A percentile compares a stretch with the other conserved stretches of the same genome.
Conservation (phyloP, 1,140 invertebrate species). For the Medauroidea extradentata region DNA sequence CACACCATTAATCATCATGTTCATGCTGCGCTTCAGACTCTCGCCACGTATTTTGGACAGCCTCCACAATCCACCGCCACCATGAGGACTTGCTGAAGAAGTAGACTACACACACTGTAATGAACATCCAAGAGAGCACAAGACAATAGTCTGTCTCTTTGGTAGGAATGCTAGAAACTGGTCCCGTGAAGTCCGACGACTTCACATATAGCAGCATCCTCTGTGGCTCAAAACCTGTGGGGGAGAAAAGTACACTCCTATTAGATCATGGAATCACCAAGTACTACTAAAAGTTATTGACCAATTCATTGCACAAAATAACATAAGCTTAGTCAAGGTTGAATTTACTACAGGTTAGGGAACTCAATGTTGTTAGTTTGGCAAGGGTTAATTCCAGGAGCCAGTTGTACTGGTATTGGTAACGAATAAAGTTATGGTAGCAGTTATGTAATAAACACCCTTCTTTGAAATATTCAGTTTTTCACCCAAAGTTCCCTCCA, state of each 20-base stretch:
- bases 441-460: too few relatives aligned
- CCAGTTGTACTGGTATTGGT: too few relatives aligned
- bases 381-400: too few relatives aligned
- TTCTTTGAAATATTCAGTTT: too few relatives aligned
- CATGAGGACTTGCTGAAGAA: conserved; percentile 72
- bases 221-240: conserved; percentile 57
- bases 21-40: conserved; percentile 80
- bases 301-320: too few relatives aligned
- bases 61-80: conserved; percentile 77
- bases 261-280: not conserved
- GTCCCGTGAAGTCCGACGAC: conserved; percentile 73
- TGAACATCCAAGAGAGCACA: conserved; percentile 80
- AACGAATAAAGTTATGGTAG: too few relatives aligned
- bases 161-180: conserved; percentile 65
- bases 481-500: too few relatives aligned
- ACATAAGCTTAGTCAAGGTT: too few relatives aligned
- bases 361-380: too few relatives aligned
- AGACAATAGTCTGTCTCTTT: conserved; percentile 78
- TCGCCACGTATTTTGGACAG: conserved; percentile 81
- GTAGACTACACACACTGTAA: conserved; percentile 68
- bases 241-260: conserved; percentile 9
- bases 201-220: conserved; percentile 63
- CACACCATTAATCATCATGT: conserved; percentile 52
- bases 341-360: too few relatives aligned
- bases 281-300: not conserved